A percentile compares a stretch with the other conserved stretches of the same genome.
Evolutionary conservation across 2,113 vertebrate genomes (phyloP).

Genomic region (Vidua chalybeata): DNA sequence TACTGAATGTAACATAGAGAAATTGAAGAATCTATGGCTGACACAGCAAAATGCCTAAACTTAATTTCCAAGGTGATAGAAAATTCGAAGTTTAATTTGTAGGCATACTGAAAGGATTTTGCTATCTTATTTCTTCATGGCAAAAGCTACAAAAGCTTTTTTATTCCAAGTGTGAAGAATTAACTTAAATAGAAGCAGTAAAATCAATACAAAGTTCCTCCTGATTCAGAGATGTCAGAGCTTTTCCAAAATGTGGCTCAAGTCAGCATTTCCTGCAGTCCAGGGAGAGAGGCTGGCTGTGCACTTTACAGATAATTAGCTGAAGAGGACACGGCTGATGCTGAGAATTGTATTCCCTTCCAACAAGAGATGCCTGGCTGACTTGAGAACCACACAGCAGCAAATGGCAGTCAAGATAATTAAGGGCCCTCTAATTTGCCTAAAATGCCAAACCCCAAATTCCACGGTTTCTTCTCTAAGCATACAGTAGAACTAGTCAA

Average conservation of each 20-base stretch:
- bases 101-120: neutral
- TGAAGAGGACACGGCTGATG: neutral
- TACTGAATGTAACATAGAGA: neutral
- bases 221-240: neutral
- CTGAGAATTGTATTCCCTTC: neutral
- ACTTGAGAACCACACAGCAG: conserved; percentile 19
- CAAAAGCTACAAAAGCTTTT: neutral
- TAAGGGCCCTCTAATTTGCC: conserved; percentile 16
- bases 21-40: neutral
- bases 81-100: neutral
- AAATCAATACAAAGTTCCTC: neutral
- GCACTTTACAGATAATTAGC: neutral
- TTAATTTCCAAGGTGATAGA: neutral
- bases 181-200: neutral
- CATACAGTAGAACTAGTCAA: conserved; percentile 20
- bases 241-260: neutral
- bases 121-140: neutral
- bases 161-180: neutral
- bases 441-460: conserved; percentile 64
- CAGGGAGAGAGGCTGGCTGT: neutral
- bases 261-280: neutral
- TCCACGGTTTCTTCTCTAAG: conserved; percentile 61
- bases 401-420: conserved; percentile 18
- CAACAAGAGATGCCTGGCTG: neutral
- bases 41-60: neutral